Evolutionary conservation across 2,113 vertebrate species (phyloP).

Genomic region (Sorex fumeus): DNA sequence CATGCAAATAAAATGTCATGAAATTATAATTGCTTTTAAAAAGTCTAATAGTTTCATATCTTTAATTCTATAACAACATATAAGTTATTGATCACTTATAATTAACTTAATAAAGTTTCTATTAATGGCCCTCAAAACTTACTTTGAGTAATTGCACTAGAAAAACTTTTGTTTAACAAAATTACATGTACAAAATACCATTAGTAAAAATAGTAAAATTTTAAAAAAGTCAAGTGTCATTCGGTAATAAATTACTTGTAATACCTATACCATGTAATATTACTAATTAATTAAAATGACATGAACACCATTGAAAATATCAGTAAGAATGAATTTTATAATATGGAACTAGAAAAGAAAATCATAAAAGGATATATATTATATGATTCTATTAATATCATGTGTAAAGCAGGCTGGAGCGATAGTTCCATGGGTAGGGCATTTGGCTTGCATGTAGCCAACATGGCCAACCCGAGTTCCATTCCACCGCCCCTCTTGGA

Average conservation of each 20-base stretch:
- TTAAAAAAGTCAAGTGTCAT: not conserved
- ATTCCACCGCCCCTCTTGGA: too few species aligned
- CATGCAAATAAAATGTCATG: not conserved
- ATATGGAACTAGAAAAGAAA: not conserved
- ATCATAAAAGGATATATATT: not conserved
- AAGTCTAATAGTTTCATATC: not conserved
- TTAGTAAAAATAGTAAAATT: not conserved
- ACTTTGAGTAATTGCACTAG: not conserved
- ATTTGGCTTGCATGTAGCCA: too few species aligned
- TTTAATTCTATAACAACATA: not conserved
- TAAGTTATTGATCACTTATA: not conserved
- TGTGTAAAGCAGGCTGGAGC: too few species aligned
- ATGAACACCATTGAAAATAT: not conserved
- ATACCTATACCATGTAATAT: not conserved
- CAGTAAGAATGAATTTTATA: not conserved
- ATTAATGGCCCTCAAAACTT: constrained; percentile 10
- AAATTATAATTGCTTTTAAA: not conserved
- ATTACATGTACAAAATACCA: not conserved
- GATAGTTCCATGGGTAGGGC: too few species aligned
- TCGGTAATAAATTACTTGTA: not conserved
- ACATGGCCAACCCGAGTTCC: too few species aligned
- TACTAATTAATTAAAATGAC: constrained; percentile 9
- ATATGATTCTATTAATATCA: not conserved
- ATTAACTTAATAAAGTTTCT: constrained; percentile 32
- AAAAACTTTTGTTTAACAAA: not conserved